Evolutionary conservation across 2,888 invertebrate genomes (phyloP).

Genomic region (Meghimatium bilineatum): DNA sequence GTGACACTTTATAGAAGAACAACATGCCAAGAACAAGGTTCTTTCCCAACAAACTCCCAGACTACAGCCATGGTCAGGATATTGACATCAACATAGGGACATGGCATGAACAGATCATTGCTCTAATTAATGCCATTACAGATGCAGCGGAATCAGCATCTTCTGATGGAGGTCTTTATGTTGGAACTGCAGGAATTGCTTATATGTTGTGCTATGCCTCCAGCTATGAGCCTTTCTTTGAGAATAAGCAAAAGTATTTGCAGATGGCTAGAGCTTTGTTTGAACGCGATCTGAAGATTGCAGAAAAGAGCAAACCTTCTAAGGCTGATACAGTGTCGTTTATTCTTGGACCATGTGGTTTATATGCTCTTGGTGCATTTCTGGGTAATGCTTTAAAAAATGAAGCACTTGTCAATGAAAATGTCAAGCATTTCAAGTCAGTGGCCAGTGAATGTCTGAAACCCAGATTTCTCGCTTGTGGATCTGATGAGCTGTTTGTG

Average conservation of each 20-base stretch:
- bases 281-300: constrained; percentile 18
- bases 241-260: constrained; percentile 77
- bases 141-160: constrained; percentile 60
- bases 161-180: constrained; percentile 83
- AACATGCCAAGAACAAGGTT: constrained; percentile 59
- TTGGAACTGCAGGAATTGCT: constrained; percentile 84
- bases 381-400: constrained; percentile 77
- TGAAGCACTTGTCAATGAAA: constrained; percentile 45
- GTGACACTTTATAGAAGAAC: constrained; percentile 14
- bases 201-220: constrained; percentile 87
- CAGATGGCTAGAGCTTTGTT: constrained; percentile 81
- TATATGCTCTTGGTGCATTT: constrained; percentile 83
- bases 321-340: constrained; percentile 79
- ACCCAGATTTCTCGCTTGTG: constrained; percentile 72
- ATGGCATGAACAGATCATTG: constrained; percentile 61
- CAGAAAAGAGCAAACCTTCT: not conserved
- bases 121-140: constrained; percentile 59
- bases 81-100: constrained; percentile 58
- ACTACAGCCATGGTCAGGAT: constrained; percentile 58
- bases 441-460: constrained; percentile 78
- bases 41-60: constrained; percentile 66
- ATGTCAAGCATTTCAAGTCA: constrained; percentile 76
- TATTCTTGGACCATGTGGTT: constrained; percentile 87
- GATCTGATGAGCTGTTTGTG: constrained; percentile 89
- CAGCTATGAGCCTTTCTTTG: constrained; percentile 78